Conservation (phyloP, 23 tunicate genomes). For the Halocynthia roretzi region DNA sequence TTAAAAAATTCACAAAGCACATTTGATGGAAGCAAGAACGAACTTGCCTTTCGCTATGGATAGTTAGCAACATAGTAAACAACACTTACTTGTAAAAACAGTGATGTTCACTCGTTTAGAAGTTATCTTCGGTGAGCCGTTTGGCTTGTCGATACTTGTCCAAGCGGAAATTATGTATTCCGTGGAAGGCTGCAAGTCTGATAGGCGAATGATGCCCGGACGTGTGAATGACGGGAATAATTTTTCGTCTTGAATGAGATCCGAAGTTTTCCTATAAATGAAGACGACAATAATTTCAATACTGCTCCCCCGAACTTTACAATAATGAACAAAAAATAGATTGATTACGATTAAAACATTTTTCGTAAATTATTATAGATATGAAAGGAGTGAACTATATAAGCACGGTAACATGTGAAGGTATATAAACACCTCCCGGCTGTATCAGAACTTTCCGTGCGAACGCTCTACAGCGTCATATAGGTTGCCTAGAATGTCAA, state of each 20-base stretch:
- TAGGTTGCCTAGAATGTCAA: too few species aligned
- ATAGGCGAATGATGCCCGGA: conserved; percentile 11
- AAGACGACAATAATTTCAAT: background rate
- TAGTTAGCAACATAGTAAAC: too few species aligned
- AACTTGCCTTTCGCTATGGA: too few species aligned
- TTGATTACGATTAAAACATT: background rate
- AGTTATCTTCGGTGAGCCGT: background rate
- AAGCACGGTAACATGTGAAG: too few species aligned
- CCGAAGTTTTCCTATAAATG: conserved; percentile 24
- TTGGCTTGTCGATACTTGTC: conserved; percentile 24
- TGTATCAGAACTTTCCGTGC: too few species aligned
- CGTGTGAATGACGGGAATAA: conserved; percentile 17
- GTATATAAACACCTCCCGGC: too few species aligned
- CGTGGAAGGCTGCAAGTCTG: conserved; percentile 34
- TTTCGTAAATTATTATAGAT: background rate
- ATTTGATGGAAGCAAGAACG: too few species aligned
- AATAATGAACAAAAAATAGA: background rate
- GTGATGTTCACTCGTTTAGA: conserved; percentile 39
- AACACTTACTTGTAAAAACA: conserved; percentile 32
- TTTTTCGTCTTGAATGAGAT: conserved; percentile 12
- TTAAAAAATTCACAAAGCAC: too few species aligned
- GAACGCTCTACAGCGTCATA: too few species aligned
- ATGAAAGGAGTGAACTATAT: too few species aligned
- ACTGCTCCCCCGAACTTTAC: too few species aligned
- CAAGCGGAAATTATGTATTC: conserved; percentile 44